Base-by-base conservation (phyloP, 2,888 invertebrate species). In the Caenorhabditis afra region DNA sequence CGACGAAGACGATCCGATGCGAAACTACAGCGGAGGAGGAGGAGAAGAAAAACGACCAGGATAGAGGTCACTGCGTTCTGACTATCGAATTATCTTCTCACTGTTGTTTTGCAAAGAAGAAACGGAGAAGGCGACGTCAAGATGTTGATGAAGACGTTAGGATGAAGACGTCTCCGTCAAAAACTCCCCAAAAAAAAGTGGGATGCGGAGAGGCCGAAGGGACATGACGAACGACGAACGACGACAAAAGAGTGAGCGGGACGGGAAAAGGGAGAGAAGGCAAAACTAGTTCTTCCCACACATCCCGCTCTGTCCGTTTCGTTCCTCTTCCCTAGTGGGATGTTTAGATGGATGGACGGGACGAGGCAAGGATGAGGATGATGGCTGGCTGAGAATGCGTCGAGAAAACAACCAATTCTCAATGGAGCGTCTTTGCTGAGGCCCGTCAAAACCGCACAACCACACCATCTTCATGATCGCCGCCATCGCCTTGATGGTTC, bases 21-120 rank as follows among this genome's bases (percentile, higher is more conserved):
- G 7, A 29, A 29, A 29, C 52, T 29, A 1, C 22, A 29, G 41
- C 37, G 37, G 35, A 55, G 10, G 37, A 45, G 22, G n/a, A 59
- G 16, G 12, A 47, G 20, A 47, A 59, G 14, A 52, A 64, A 14
- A 39, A 11, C 14, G 44, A 52, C 23, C 14, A 49, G 44, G 39
- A 58, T 52, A 52, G 52, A 41, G 52, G 53, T 53, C 65, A 65
- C n/a, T 29, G 20, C 50, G 65, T 65, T 65, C 53, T 53, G 53
- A 41, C 53, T 65, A 65, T 65, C 61, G 49, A 49, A 61, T 61
- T 61, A 61, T 61, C 59, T 35, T 49, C 10, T 58, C 45, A 44
- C 49, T 29, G 18, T 45, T 59, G 58, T 59, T 45, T 59, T 59
- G 45, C 45, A 59, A n/a, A 59, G 47, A 22, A 47, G 11, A 35